Evolutionary conservation across 2,113 vertebrate species (phyloP).

Genomic region (Sinosuthora webbiana): DNA sequence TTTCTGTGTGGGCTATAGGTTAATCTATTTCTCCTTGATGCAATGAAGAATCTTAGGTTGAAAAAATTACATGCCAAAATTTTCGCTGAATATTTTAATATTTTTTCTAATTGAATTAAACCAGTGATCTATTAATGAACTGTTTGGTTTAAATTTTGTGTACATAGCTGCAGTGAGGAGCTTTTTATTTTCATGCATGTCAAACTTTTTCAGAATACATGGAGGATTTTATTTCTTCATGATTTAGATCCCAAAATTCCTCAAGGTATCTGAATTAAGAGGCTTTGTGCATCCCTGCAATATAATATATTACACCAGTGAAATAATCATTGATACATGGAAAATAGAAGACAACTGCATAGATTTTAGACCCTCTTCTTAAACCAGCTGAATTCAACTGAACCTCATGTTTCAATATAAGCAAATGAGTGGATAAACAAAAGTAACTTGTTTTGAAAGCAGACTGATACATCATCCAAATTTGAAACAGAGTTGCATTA

Average conservation of each 20-base stretch:
- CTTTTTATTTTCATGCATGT: neutral
- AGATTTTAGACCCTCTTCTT: neutral
- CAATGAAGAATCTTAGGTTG: neutral
- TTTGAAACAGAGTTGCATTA: neutral
- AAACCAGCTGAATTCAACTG: neutral
- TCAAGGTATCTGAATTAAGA: neutral
- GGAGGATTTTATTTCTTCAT: neutral
- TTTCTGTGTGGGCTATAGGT: neutral
- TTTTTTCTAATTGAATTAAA: neutral
- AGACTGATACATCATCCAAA: neutral
- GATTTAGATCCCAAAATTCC: neutral
- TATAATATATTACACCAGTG: neutral
- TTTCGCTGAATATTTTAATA: neutral
- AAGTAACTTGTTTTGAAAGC: neutral
- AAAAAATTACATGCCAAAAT: neutral
- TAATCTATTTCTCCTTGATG: neutral
- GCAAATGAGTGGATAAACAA: neutral
- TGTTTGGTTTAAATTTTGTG: neutral
- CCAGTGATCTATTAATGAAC: neutral
- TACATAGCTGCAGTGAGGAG: neutral
- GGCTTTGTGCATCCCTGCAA: neutral
- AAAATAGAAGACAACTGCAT: neutral
- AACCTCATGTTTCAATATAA: neutral
- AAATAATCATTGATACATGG: neutral
- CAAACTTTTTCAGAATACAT: neutral